These are phyloP conservation scores for Pseudochaenichthys georgianus DNA, from an alignment of 2,797 vertebrate genomes.

Conservation along the genomic window DNA sequence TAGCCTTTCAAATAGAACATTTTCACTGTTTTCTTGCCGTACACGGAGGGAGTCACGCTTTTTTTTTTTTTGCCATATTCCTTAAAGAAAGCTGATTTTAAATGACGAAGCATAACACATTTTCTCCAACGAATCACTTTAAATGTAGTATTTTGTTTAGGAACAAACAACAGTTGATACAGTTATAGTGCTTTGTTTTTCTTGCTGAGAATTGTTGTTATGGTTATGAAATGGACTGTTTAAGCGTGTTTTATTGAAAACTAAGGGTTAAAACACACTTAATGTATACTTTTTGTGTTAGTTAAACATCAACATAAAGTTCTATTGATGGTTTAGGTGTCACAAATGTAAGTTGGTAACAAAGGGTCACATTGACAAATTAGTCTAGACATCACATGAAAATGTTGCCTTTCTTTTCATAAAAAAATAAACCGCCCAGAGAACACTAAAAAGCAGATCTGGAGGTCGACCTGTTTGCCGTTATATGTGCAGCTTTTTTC, in stretches of 20 bases:
- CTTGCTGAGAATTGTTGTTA: neutral
- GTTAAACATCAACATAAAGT: no score
- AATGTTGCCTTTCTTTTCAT: neutral
- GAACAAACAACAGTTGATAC: no score
- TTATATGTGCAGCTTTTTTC: neutral
- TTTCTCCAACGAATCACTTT: no score
- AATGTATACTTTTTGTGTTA: neutral
- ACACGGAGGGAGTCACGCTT: no score
- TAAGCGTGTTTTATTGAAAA: neutral
- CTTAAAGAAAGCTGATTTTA: no score
- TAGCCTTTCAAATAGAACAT: no score
- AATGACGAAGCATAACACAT: no score
- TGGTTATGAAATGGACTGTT: neutral
- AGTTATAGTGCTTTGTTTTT: neutral
- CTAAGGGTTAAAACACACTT: neutral
- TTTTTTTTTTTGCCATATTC: no score
- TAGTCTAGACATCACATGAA: neutral
- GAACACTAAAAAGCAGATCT: neutral
- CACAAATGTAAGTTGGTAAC: conserved; percentile 14
- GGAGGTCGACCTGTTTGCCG: neutral
- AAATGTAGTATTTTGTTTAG: no score
- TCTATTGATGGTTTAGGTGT: conserved; percentile 2
- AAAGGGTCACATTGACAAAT: neutral
- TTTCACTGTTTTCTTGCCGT: no score
- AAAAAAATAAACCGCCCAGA: neutral